Percentiles rank a stretch among this genome's conserved stretches.
Conservation (phyloP, 2,113 vertebrate genomes). For the Saccopteryx bilineata region DNA sequence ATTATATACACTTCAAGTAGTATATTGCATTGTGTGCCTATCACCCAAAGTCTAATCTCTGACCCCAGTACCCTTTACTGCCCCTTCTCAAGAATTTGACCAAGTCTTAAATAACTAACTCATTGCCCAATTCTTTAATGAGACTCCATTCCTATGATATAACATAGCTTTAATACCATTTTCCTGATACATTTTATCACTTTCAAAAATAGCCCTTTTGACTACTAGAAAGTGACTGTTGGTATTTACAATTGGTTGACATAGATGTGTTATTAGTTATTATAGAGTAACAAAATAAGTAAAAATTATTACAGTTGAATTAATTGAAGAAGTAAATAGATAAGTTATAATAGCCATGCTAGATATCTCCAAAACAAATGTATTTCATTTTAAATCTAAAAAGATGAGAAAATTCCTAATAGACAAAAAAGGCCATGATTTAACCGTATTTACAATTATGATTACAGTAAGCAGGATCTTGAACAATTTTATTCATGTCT, state of each 20-base stretch:
- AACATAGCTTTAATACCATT: background rate
- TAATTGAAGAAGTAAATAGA: background rate
- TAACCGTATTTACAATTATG: conserved; percentile 53
- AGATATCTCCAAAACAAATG: background rate
- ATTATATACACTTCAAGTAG: background rate
- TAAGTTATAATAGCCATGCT: background rate
- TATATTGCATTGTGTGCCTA: background rate
- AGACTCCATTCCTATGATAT: conserved; percentile 8
- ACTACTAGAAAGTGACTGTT: background rate
- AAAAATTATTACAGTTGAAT: background rate
- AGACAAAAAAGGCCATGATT: background rate
- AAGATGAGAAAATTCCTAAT: background rate
- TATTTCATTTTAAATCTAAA: conserved; percentile 59
- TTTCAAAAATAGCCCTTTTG: conserved; percentile 12
- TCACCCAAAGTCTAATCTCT: background rate
- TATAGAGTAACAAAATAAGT: conserved; percentile 43
- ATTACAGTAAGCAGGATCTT: background rate
- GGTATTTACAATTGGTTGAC: conserved; percentile 8
- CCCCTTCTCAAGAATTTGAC: conserved; percentile 1
- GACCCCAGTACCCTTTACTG: background rate
- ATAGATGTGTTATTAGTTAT: background rate
- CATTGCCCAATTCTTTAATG: background rate
- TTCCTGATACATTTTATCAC: conserved; percentile 34
- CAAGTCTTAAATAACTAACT: conserved; percentile 12
- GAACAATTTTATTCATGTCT: conserved; percentile 40